Evolutionary conservation across 30 jellyfish, hydroid and myxozoan species (phyloP).

Genomic region (Calvadosia cruxmelitensis): DNA sequence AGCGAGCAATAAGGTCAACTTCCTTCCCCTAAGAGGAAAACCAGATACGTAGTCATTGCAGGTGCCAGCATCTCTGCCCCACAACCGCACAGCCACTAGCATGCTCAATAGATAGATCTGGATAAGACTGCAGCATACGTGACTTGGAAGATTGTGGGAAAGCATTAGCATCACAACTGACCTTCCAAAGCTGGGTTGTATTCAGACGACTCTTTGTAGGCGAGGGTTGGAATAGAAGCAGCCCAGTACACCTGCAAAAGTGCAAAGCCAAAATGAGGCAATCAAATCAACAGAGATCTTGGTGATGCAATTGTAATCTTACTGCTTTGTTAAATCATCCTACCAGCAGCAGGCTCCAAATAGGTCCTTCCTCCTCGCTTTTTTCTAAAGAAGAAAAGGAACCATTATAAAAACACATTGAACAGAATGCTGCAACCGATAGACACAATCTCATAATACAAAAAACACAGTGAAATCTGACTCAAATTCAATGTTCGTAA

Average conservation of each 20-base stretch:
- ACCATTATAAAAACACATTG: not conserved
- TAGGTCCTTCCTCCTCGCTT: constrained; percentile 62
- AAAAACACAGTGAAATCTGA: not conserved
- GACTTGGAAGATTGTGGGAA: no score
- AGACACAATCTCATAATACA: not conserved
- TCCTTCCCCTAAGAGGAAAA: no score
- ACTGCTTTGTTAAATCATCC: no score
- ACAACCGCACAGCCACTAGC: no score
- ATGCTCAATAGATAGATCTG: no score
- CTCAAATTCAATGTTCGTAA: not conserved
- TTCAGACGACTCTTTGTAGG: constrained; percentile 63
- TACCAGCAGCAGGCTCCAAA: constrained; percentile 86
- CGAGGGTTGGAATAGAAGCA: constrained; percentile 60
- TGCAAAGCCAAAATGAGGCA: not conserved
- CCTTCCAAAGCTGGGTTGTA: constrained; percentile 79
- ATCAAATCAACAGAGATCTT: not conserved
- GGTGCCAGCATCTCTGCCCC: no score
- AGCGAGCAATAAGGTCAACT: no score
- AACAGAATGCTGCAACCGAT: not conserved
- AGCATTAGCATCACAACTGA: constrained; percentile 9
- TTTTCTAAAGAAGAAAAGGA: constrained; percentile 38
- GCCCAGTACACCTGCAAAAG: constrained; percentile 88
- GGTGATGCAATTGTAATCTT: no score
- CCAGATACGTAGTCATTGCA: no score
- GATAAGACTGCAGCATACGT: no score